A percentile compares a stretch with the other conserved stretches of the same genome.
These are phyloP conservation scores for Aelia acuminata DNA, from an alignment of 2,888 invertebrate genomes.

Conservation along the genomic window DNA sequence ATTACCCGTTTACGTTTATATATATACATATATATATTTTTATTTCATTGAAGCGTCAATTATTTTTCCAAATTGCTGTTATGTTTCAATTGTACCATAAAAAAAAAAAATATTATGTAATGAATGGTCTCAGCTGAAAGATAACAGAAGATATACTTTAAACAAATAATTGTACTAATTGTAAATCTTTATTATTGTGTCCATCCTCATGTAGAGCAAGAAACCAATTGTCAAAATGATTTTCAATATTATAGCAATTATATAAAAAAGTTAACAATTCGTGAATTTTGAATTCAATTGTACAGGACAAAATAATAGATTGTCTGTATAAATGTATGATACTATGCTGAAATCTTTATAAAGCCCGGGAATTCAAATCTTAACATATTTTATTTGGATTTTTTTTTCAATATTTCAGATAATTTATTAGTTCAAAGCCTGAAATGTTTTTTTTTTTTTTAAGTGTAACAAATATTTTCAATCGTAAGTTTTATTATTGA, in stretches of 20 bases:
- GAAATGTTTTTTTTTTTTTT: conserved; percentile 18
- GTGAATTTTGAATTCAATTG: background rate
- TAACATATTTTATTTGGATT: background rate
- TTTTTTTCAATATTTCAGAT: background rate
- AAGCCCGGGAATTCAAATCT: background rate
- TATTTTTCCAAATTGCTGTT: background rate
- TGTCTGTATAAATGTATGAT: background rate
- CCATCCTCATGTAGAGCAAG: background rate
- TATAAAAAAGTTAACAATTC: background rate
- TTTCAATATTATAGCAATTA: background rate
- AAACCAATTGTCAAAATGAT: background rate
- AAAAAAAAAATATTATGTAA: conserved; percentile 1
- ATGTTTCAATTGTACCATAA: background rate
- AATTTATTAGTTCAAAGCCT: background rate
- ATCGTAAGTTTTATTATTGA: background rate
- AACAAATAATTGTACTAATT: background rate
- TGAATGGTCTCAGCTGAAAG: background rate
- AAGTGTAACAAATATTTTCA: no score
- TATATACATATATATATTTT: no score
- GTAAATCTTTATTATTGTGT: background rate
- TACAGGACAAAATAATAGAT: background rate
- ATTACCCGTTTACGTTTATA: background rate
- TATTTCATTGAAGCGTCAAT: background rate
- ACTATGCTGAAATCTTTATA: background rate
- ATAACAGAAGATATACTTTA: background rate